Conservation (phyloP, 2,888 invertebrate genomes). For the Polyploca ridens region DNA sequence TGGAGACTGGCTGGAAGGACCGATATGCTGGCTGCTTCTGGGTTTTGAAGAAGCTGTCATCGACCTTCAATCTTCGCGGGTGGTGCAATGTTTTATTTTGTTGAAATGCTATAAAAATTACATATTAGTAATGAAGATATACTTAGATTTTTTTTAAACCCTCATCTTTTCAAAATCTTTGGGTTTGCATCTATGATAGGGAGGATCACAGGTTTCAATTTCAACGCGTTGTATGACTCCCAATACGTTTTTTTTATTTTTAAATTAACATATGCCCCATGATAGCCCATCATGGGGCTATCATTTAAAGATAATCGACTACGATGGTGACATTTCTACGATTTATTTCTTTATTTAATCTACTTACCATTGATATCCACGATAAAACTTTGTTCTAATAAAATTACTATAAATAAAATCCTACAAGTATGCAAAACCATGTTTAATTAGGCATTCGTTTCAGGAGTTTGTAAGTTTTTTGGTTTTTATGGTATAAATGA, state of each 20-base stretch:
- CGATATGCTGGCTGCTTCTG: slow-evolving; percentile 65
- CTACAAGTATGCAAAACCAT: slow-evolving; percentile 43
- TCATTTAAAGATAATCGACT: no score
- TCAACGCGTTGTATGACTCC: no score
- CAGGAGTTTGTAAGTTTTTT: not conserved
- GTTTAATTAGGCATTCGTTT: slow-evolving; percentile 22
- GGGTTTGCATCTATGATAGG: no score
- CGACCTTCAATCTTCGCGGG: slow-evolving; percentile 52
- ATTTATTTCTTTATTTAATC: not conserved
- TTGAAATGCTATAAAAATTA: slow-evolving; percentile 55
- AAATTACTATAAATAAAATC: slow-evolving; percentile 40
- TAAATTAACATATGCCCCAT: no score
- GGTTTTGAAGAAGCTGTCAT: slow-evolving; percentile 62
- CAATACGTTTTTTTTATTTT: no score
- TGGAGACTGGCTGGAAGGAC: slow-evolving; percentile 70
- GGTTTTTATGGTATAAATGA: not conserved
- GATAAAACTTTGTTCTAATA: slow-evolving; percentile 44
- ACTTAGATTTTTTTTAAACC: no score
- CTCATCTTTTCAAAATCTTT: no score
- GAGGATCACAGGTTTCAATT: no score
- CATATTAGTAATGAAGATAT: not conserved
- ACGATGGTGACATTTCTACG: no score
- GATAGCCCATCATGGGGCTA: no score
- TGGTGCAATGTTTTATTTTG: slow-evolving; percentile 68
- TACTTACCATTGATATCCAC: slow-evolving; percentile 43